Conservation (phyloP, 2,797 vertebrate species). For the Pteronotus mesoamericanus region DNA sequence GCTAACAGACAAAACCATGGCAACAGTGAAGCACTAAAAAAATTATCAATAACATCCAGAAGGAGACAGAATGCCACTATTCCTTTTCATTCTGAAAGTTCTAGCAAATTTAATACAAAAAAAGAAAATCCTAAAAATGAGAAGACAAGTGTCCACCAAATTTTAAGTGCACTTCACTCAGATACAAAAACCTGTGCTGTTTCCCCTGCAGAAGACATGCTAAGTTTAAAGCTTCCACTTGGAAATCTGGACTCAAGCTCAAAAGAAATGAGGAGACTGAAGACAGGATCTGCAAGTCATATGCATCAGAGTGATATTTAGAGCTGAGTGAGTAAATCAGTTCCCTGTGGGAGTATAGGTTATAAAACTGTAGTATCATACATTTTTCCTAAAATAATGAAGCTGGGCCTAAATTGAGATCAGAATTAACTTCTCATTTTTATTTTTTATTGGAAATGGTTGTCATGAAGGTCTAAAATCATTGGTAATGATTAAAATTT, state of each 20-base stretch:
- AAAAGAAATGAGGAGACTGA: neutral
- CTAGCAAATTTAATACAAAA: neutral
- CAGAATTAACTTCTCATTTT: constrained; percentile 20
- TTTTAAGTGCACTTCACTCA: neutral
- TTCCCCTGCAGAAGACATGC: neutral
- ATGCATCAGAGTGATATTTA: neutral
- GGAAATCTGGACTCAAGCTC: neutral
- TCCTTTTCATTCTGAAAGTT: neutral
- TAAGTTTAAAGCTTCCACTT: neutral
- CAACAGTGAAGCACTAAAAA: neutral
- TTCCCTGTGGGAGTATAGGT: neutral
- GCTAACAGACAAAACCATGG: neutral
- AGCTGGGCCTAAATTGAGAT: neutral
- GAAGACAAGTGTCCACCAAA: neutral
- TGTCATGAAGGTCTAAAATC: neutral
- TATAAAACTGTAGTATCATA: neutral
- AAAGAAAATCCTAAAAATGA: neutral
- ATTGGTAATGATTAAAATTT: neutral
- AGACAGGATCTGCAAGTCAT: neutral
- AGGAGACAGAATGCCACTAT: neutral
- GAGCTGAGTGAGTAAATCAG: neutral
- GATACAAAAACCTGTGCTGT: neutral
- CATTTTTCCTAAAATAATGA: constrained; percentile 10
- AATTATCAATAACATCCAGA: neutral
- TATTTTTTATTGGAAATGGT: neutral